Evolutionary conservation across 2,113 vertebrate genomes (phyloP), one percentile per base, ranked within the genome.

Genomic region (Microtus montanus): DNA sequence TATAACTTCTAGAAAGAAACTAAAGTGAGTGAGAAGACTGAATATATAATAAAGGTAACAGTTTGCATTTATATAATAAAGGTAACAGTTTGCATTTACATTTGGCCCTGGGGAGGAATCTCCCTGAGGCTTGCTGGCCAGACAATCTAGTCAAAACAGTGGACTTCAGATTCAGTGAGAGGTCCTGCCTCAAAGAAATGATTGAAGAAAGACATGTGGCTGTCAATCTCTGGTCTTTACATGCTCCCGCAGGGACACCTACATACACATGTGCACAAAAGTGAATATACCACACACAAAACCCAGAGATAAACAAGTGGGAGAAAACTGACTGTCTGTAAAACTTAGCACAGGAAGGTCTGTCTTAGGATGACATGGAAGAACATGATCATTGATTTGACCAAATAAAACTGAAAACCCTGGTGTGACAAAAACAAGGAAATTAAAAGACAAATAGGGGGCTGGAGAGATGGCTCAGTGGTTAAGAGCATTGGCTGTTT

Each of bases 391-490:
- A 52, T 61, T 73, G 22, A 44, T 66, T 28, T 89, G 44, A 84
- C 63, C 61, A 96, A 44, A 73, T 66, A 83, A 61, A 93, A 83
- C 14, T 38, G 41, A 78, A 83, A 91, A 63, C 66, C 44, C 49
- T 22, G 38, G 22, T 61, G 52, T 78, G 93, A 19, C 17, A 77
- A 58, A 91, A 90, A 68, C 4, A 52, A 70, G 26, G 24, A 80
- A 92, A 47, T 78, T 79, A 87, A 91, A 91, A 78, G 68, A 87
- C 33, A 91, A 90, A 78, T 38, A 83, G 84, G 22, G 19, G 5
- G 12, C 15, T 58, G 54, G 17, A 19, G 54, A 58, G 19, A 58
- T 58, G 54, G 17, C 1, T 58, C 44, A 44, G 3, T 44, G 44
- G 44, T 44, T 44, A 44, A 44, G 44, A 58, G 54, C 54, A 58